A percentile compares a stretch with the other conserved stretches of the same genome.
Evolutionary conservation across 2,888 invertebrate genomes (phyloP).

Genomic region (Carcina quercana): DNA sequence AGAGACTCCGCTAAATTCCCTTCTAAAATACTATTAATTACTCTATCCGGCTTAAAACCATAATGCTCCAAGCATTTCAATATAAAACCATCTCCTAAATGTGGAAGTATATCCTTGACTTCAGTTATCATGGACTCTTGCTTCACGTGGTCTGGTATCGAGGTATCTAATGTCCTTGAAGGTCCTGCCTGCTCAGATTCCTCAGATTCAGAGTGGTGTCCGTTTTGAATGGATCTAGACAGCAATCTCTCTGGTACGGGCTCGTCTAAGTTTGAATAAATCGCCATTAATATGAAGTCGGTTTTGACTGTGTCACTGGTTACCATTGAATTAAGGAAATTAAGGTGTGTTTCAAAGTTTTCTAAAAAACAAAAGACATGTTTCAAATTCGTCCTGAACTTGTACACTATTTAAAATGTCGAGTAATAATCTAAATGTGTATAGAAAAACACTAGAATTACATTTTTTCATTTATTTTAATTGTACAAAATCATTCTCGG

Average conservation of each 20-base stretch:
- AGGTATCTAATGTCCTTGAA: slow-evolving; percentile 29
- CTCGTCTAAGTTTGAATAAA: slow-evolving; percentile 62
- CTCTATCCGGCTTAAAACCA: slow-evolving; percentile 82
- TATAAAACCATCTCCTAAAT: slow-evolving; percentile 85
- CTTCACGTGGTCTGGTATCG: slow-evolving; percentile 57
- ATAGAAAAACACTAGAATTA: too few species aligned
- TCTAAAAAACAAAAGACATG: too few species aligned
- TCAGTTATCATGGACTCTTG: slow-evolving; percentile 72
- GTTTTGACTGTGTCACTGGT: slow-evolving; percentile 71
- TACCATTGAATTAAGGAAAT: too few species aligned
- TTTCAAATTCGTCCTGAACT: too few species aligned
- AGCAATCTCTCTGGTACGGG: slow-evolving; percentile 31
- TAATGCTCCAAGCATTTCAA: slow-evolving; percentile 85
- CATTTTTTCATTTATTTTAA: too few species aligned
- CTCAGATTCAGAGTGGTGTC: slow-evolving; percentile 30
- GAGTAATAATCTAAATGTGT: too few species aligned
- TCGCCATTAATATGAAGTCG: slow-evolving; percentile 69
- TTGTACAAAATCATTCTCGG: too few species aligned
- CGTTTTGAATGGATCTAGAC: slow-evolving; percentile 28
- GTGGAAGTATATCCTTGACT: slow-evolving; percentile 85
- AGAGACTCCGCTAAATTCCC: slow-evolving; percentile 66
- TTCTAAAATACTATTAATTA: slow-evolving; percentile 89
- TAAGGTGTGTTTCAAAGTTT: too few species aligned
- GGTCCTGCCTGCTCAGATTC: slow-evolving; percentile 13
- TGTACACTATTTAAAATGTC: too few species aligned